These are phyloP conservation scores for Blera fallax DNA, from an alignment of 2,888 invertebrate species.

Conservation along the genomic window DNA sequence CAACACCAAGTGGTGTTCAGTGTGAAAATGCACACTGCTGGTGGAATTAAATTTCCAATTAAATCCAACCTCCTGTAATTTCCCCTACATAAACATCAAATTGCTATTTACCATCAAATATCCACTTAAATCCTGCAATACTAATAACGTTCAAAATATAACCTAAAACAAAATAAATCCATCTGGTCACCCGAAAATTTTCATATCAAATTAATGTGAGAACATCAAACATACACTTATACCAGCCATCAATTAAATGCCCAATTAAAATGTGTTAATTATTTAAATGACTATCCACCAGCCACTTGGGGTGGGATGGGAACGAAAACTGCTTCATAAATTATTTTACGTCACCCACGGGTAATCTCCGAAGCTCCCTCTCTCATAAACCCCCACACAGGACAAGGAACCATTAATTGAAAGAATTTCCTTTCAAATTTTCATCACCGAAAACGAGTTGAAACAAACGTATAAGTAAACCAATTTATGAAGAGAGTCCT, in stretches of 20 bases:
- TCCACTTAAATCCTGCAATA: background rate
- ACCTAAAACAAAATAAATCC: background rate
- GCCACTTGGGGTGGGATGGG: background rate
- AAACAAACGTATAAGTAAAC: background rate
- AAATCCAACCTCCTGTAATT: background rate
- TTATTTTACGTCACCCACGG: constrained; percentile 3
- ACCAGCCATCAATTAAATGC: constrained; percentile 3
- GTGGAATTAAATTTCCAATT: background rate
- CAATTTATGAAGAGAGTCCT: background rate
- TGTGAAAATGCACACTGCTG: background rate
- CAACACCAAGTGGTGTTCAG: background rate
- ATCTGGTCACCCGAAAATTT: background rate
- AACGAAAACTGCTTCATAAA: constrained; percentile 1
- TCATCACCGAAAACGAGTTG: background rate
- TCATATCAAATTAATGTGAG: background rate
- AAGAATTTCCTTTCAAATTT: background rate
- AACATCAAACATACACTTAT: background rate
- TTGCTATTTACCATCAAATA: background rate
- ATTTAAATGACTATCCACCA: constrained; percentile 17
- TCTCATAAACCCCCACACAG: background rate
- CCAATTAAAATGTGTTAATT: constrained; percentile 21
- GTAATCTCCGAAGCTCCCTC: background rate
- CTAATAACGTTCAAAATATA: background rate
- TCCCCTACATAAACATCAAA: background rate
- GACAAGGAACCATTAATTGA: background rate